These are phyloP conservation scores for Medauroidea extradentata DNA, from an alignment of 1,140 invertebrate species.

Conservation along the genomic window DNA sequence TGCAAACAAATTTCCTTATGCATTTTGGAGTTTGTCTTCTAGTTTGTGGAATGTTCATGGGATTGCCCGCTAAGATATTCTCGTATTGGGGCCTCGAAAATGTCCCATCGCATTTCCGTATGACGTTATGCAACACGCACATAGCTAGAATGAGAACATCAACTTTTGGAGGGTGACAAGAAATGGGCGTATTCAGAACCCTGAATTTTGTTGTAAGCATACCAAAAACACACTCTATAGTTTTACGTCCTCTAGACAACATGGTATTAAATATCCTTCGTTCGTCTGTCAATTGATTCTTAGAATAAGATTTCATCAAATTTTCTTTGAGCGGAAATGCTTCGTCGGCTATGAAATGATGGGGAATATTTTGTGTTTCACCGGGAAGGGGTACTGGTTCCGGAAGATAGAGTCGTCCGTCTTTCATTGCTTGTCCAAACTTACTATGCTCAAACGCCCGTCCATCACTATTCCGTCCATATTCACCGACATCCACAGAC, in stretches of 20 bases:
- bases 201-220: background rate
- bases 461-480: slow-evolving; percentile 31
- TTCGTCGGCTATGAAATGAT: no score
- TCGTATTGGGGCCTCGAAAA: slow-evolving; percentile 1
- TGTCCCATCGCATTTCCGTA: background rate
- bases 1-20: no score
- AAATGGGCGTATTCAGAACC: background rate
- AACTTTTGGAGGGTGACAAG: background rate
- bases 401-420: no score
- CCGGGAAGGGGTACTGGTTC: no score
- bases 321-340: no score
- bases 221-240: background rate
- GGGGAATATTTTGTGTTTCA: no score
- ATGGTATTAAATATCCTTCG: background rate
- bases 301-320: no score
- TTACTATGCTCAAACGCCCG: slow-evolving; percentile 19
- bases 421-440: no score
- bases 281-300: background rate
- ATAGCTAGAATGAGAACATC: background rate
- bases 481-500: slow-evolving; percentile 39
- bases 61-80: background rate
- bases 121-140: background rate
- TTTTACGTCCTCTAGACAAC: background rate
- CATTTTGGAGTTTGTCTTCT: no score
- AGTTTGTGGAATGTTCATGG: no score